Base-by-base conservation (phyloP, 2,888 invertebrate genomes). In the Adelognathus sp. region DNA sequence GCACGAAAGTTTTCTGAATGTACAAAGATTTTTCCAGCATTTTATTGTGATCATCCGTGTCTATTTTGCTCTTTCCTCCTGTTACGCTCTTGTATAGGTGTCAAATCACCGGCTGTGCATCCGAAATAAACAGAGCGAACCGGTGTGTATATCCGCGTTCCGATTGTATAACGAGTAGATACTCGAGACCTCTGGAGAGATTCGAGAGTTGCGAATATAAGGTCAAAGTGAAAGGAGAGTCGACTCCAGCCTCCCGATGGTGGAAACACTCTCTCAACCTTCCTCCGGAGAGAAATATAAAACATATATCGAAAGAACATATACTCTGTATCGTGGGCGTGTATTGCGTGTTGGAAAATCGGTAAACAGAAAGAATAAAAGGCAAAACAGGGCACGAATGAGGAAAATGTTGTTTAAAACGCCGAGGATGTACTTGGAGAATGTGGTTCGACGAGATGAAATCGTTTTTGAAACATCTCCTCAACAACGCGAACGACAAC, bases 371-470 rank as follows among this genome's bases (percentile, higher is more conserved):
- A 50, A 18, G 33, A n/a, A 64, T 33, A 24, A 33, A 31, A 54
- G 14, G 16, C n/a, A 27, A 14, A 27, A 52, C 4, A 31, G 7
- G 29, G 29, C 29, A n/a, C 27, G 29, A 54, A 64, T 31, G 33
- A 14, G 46, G 50, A 14, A 50, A 64, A 0, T 18, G 33, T 46
- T 46, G 24, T 50, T 36, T 31, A 44, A 69, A 69, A 56, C 44
- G 21, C 41, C 41, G 21, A 56, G n/a, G n/a, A n/a, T n/a, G 56
- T 69, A 44, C 69, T 18, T 56, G 21, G 18, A 39, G 41, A 67
- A 67, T 69, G 56, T 41, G 44, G 29, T 41, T 56, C 56, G 41
- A 41, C 29, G 69, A n/a, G 56, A 69, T 69, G 18, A 56, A 69
- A 44, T 56, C 64, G 33, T 69, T 44, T 21, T 44, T 31, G 56